phyloP scores from a whole-genome alignment of 2,888 invertebrate species.

The Hybos culiciformis region DNA sequence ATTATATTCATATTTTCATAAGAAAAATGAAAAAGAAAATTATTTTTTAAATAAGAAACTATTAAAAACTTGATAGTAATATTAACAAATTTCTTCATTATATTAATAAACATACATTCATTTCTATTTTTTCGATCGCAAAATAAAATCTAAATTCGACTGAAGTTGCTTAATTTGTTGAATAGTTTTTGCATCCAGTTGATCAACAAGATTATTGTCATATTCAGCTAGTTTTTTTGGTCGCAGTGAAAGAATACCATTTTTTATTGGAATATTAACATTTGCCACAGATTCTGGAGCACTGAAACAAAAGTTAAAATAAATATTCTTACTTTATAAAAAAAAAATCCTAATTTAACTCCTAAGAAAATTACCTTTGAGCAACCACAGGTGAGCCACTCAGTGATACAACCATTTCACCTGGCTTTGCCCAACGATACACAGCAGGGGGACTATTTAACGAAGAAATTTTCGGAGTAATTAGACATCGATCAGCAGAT shows the following conservation, averaged over 20 bases:
- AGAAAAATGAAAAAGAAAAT: constrained; percentile 8
- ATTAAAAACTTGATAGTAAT: constrained; percentile 4
- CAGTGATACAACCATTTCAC: constrained; percentile 32
- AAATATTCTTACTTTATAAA: not conserved
- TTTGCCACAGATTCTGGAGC: constrained; percentile 31
- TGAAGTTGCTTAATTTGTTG: constrained; percentile 30
- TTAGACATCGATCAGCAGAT: too few species aligned
- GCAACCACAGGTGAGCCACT: constrained; percentile 33
- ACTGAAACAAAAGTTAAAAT: constrained; percentile 15
- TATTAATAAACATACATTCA: constrained; percentile 1
- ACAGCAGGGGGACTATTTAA: constrained; percentile 29
- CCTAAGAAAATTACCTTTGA: constrained; percentile 24
- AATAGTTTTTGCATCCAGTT: constrained; percentile 28
- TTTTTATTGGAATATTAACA: constrained; percentile 33
- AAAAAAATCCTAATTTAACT: not conserved
- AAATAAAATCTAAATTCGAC: constrained; percentile 29
- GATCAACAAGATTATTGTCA: constrained; percentile 24
- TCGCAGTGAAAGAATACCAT: constrained; percentile 31
- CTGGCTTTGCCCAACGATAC: constrained; percentile 32
- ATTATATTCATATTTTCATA: too few species aligned
- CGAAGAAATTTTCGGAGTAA: too few species aligned
- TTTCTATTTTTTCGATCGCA: constrained; percentile 16
- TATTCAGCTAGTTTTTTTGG: constrained; percentile 28
- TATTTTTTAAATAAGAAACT: not conserved
- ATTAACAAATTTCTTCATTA: constrained; percentile 11